A percentile compares a stretch with the other conserved stretches of the same genome.
These are phyloP conservation scores for Hydrolagus affinis DNA, from an alignment of 2,113 vertebrate genomes.

Conservation along the genomic window DNA sequence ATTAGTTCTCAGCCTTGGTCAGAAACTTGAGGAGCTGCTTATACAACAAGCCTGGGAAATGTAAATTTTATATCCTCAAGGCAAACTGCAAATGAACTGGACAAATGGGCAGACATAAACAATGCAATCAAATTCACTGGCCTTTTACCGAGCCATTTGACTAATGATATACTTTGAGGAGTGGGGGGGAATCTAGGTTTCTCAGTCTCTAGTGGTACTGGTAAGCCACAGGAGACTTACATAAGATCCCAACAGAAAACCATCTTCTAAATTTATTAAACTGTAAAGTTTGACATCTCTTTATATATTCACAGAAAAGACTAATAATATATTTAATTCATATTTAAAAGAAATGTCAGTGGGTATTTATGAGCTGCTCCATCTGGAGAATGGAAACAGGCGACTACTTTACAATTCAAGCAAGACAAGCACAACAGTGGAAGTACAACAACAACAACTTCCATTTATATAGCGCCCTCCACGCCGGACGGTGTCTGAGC, in stretches of 20 bases:
- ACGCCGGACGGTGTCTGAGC: too few species aligned
- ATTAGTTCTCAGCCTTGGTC: neutral
- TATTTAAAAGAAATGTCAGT: constrained; percentile 68
- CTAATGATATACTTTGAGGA: constrained; percentile 53
- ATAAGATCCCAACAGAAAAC: constrained; percentile 48
- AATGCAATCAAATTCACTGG: constrained; percentile 56
- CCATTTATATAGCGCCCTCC: too few species aligned
- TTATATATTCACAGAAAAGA: constrained; percentile 73
- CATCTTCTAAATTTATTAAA: constrained; percentile 63
- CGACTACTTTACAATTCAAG: constrained; percentile 92
- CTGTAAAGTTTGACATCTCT: constrained; percentile 78
- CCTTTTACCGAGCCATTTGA: constrained; percentile 58
- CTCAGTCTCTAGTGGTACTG: constrained; percentile 56
- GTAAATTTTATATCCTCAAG: constrained; percentile 59
- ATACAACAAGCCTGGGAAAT: constrained; percentile 54
- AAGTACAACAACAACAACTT: too few species aligned
- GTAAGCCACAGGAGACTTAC: constrained; percentile 53
- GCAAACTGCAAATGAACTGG: constrained; percentile 59
- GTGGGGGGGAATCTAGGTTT: constrained; percentile 47
- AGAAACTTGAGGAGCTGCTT: constrained; percentile 42
- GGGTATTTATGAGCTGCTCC: constrained; percentile 75
- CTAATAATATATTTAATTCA: constrained; percentile 79
- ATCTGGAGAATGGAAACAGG: constrained; percentile 91
- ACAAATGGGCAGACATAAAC: constrained; percentile 61
- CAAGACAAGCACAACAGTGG: constrained; percentile 53